Evolutionary conservation across 1,140 invertebrate genomes (phyloP).

Genomic region (Papilio helenus): DNA sequence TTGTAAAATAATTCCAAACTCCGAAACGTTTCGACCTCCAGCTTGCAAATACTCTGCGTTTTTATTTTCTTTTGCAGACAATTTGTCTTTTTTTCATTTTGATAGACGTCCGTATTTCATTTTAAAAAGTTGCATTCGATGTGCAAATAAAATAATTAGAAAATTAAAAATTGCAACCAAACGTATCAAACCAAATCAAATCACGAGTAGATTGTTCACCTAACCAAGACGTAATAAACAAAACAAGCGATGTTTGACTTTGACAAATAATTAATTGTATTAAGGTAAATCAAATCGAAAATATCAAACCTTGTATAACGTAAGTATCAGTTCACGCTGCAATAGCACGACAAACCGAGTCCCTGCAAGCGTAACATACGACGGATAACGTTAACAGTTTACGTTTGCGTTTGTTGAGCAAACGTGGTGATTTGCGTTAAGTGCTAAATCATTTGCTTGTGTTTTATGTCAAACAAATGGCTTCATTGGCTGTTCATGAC

Average conservation of each 20-base stretch:
- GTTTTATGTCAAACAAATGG: slow-evolving; percentile 39
- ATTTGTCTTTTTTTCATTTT: not conserved
- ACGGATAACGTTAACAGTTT: slow-evolving; percentile 39
- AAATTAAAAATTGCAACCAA: too few relatives aligned
- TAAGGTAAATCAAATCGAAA: not conserved
- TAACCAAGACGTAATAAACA: too few relatives aligned
- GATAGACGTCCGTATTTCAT: not conserved
- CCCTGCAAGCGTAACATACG: slow-evolving; percentile 12
- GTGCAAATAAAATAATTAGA: not conserved
- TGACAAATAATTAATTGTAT: not conserved
- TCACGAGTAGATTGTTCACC: too few relatives aligned
- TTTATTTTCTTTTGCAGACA: slow-evolving; percentile 36
- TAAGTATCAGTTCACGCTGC: slow-evolving; percentile 25
- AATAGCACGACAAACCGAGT: slow-evolving; percentile 23
- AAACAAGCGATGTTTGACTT: too few relatives aligned
- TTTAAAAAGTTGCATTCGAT: not conserved
- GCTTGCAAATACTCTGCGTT: slow-evolving; percentile 37
- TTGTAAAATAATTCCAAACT: slow-evolving; percentile 42
- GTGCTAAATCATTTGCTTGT: slow-evolving; percentile 39
- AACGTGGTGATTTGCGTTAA: slow-evolving; percentile 36
- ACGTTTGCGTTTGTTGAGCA: slow-evolving; percentile 38
- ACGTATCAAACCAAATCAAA: too few relatives aligned
- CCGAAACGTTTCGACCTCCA: slow-evolving; percentile 39
- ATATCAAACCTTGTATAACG: slow-evolving; percentile 2
- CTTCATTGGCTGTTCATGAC: slow-evolving; percentile 33